These are phyloP conservation scores for Hypomesus transpacificus DNA, from an alignment of 2,113 vertebrate genomes.

Conservation along the genomic window DNA sequence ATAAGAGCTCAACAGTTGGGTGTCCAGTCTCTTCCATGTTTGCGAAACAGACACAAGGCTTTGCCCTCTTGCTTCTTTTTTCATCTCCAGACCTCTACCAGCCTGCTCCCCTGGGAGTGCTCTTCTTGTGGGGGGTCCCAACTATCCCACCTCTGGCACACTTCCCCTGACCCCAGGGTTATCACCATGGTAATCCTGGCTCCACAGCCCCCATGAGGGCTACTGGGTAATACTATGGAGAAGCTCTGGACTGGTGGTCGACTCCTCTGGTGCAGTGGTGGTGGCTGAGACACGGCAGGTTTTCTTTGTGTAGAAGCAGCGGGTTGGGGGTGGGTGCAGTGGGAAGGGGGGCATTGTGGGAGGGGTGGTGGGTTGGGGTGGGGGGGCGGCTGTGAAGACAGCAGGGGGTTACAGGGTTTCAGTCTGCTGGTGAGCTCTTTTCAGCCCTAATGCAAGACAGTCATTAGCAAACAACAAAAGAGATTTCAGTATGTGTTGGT, in stretches of 20 bases:
- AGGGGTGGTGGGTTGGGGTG: too few relatives aligned
- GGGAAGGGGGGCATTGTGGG: too few relatives aligned
- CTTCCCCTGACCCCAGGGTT: constrained; percentile 69
- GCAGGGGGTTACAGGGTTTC: too few relatives aligned
- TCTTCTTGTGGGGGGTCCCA: constrained; percentile 54
- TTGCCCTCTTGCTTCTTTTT: too few relatives aligned
- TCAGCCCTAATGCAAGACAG: not conserved
- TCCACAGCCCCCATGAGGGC: constrained; percentile 55
- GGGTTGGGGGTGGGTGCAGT: too few relatives aligned
- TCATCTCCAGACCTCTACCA: constrained; percentile 34
- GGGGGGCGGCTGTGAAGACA: too few relatives aligned
- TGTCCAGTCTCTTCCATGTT: too few relatives aligned
- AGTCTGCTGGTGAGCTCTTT: not conserved
- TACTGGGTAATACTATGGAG: constrained; percentile 49
- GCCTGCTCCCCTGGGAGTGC: constrained; percentile 23
- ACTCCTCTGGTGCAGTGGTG: not conserved
- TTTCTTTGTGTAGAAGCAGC: too few relatives aligned
- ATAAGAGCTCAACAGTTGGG: too few relatives aligned
- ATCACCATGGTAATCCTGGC: constrained; percentile 64
- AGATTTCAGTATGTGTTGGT: not conserved
- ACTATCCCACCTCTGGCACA: constrained; percentile 49
- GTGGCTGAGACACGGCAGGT: not conserved
- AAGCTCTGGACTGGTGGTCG: constrained; percentile 19
- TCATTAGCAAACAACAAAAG: not conserved
- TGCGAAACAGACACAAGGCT: too few relatives aligned